These are phyloP conservation scores for Ptychobarbus kaznakovi DNA, from an alignment of 2,797 vertebrate species.

Conservation along the genomic window DNA sequence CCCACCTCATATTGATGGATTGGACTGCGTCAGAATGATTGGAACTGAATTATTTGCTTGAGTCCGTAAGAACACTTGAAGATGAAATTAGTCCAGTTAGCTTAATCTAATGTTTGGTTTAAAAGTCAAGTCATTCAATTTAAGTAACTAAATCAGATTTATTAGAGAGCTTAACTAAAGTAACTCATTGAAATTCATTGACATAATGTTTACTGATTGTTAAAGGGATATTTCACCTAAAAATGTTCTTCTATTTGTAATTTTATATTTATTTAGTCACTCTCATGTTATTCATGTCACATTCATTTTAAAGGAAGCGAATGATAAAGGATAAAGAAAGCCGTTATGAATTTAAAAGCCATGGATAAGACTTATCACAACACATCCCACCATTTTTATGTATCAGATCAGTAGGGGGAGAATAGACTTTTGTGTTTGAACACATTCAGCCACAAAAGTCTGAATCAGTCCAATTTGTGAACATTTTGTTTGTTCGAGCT, in stretches of 20 bases:
- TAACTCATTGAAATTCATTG: background rate
- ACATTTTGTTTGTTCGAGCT: background rate
- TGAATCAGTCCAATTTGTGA: background rate
- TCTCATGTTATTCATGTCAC: background rate
- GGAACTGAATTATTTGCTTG: conserved; percentile 33
- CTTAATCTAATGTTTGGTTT: conserved; percentile 8
- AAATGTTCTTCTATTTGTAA: background rate
- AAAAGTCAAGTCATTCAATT: background rate
- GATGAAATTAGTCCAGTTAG: conserved; percentile 1
- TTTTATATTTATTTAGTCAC: background rate
- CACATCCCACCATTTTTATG: background rate
- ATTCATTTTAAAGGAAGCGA: background rate
- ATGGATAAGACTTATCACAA: background rate
- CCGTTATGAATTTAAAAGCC: background rate
- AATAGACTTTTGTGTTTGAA: background rate
- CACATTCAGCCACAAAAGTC: background rate
- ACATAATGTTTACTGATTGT: background rate
- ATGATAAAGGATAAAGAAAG: background rate
- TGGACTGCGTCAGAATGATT: background rate
- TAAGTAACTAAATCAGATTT: background rate
- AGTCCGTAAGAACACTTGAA: conserved; percentile 4
- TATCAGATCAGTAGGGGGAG: background rate
- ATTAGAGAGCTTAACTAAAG: background rate
- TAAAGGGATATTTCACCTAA: background rate
- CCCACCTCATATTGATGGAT: no score